These are phyloP conservation scores for Lycopodina hypogea DNA, from an alignment of 37 sponge, comb jelly and placozoan genomes.

Conservation along the genomic window DNA sequence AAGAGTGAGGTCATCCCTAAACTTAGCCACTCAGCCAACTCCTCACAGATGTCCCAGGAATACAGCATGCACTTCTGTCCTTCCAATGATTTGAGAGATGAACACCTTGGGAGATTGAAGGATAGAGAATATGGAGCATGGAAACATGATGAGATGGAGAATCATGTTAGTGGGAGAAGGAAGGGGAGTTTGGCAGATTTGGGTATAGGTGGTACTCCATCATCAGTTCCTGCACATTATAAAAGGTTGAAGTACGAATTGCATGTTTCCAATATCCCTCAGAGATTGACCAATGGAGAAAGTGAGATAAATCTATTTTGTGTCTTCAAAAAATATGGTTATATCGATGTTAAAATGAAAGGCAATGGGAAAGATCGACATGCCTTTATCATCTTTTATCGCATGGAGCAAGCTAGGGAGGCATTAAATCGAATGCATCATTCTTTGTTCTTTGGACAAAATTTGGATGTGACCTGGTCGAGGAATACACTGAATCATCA, in stretches of 20 bases:
- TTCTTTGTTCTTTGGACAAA: constrained; percentile 35
- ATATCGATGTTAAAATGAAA: constrained; percentile 60
- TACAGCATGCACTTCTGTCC: not conserved
- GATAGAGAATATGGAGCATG: too few relatives aligned
- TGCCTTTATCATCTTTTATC: constrained; percentile 72
- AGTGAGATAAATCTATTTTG: constrained; percentile 43
- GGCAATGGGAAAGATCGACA: constrained; percentile 70
- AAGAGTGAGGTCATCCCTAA: not conserved
- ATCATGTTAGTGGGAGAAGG: too few relatives aligned
- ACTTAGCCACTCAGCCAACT: not conserved
- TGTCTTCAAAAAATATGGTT: constrained; percentile 72
- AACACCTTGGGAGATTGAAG: not conserved
- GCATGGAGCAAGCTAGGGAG: constrained; percentile 49
- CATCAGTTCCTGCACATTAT: not conserved
- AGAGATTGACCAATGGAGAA: constrained; percentile 38
- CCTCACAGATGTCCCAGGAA: not conserved
- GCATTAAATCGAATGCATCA: constrained; percentile 48
- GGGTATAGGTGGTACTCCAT: not conserved
- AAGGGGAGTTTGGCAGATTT: not conserved
- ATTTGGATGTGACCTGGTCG: constrained; percentile 68
- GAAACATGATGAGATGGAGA: not conserved
- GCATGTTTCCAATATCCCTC: constrained; percentile 58
- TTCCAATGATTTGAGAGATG: not conserved
- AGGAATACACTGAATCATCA: constrained; percentile 50
- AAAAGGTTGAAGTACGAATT: constrained; percentile 65